Evolutionary conservation across 2,888 invertebrate species (phyloP), one percentile per base, ranked within the genome.

Genomic region (Leucozona laternaria): DNA sequence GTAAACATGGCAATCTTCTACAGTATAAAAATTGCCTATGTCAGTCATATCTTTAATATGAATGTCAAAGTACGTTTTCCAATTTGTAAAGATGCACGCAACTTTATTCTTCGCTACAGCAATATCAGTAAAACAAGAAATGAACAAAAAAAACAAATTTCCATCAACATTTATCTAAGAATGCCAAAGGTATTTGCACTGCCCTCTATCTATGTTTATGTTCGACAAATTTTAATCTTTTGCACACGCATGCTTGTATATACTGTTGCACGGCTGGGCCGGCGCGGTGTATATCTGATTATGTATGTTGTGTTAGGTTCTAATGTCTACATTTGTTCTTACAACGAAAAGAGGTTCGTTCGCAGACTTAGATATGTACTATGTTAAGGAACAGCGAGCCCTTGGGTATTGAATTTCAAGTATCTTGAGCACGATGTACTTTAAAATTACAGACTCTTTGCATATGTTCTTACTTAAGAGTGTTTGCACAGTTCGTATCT

Each of bases 321-420:
- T 85, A 85, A 85, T 85, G 80, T 85, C 85, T 81, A 85, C 85
- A 81, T 85, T 85, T 85, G 81, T 77, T 85, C 50, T 50, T 73
- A 78, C 85, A 81, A 57, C 72, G 40, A 45, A 37, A 55, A 72
- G 37, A 71, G 64, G 28, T 80, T 73, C 55, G 53, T 57, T 40
- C n/a, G n/a, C 15, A 20, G n/a, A 22, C 50, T 45, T 45, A 48
- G 25, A 53, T 22, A 68, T 20, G 20, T 34, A 50, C 10, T 15
- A 66, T 66, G 40, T 70, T 68, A 73, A 58, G 60, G 25, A 31
- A 80, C 55, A 60, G 80, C 76, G 15, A 60, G 60, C 60, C 60
- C 72, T 68, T 83, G 79, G 75, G 72, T 81, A 85, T 85, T 85
- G 73, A 80, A 77, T 81, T 81, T 85, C 85, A 81, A 60, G 85